These are phyloP conservation scores for Leucopsar rothschildi DNA, from an alignment of 2,113 vertebrate genomes.

Conservation along the genomic window DNA sequence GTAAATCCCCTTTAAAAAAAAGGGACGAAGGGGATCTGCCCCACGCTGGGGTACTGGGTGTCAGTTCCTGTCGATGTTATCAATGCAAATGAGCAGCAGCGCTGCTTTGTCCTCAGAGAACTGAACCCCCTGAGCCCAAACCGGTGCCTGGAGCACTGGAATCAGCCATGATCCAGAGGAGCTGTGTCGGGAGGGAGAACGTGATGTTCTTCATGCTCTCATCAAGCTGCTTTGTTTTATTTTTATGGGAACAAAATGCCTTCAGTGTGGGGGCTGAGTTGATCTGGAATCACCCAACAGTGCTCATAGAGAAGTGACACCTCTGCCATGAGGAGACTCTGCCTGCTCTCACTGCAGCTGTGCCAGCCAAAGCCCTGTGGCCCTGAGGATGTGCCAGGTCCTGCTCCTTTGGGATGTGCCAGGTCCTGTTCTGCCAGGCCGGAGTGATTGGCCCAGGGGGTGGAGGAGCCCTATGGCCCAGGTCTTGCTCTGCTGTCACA, in stretches of 20 bases:
- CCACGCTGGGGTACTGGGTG: neutral
- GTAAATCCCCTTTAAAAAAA: neutral
- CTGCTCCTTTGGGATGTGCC: neutral
- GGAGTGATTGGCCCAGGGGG: fast-evolving
- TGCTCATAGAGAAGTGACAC: neutral
- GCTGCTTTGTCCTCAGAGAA: neutral
- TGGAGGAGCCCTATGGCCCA: neutral
- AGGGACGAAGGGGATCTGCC: neutral
- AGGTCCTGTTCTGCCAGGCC: fast-evolving
- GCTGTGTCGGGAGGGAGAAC: neutral
- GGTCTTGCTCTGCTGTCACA: neutral
- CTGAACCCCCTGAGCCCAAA: neutral
- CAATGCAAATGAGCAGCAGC: neutral
- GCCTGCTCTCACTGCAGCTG: neutral
- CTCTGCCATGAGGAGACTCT: neutral
- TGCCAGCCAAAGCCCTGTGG: neutral
- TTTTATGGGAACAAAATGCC: neutral
- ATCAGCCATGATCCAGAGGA: neutral
- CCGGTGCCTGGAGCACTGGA: neutral
- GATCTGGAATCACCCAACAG: neutral
- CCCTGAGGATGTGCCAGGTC: neutral
- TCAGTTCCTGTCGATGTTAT: neutral
- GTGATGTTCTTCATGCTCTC: neutral
- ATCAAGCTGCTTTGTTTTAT: neutral
- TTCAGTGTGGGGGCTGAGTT: neutral